Evolutionary conservation across 2,888 invertebrate species (phyloP).

Genomic region (Ferrisia virgata): DNA sequence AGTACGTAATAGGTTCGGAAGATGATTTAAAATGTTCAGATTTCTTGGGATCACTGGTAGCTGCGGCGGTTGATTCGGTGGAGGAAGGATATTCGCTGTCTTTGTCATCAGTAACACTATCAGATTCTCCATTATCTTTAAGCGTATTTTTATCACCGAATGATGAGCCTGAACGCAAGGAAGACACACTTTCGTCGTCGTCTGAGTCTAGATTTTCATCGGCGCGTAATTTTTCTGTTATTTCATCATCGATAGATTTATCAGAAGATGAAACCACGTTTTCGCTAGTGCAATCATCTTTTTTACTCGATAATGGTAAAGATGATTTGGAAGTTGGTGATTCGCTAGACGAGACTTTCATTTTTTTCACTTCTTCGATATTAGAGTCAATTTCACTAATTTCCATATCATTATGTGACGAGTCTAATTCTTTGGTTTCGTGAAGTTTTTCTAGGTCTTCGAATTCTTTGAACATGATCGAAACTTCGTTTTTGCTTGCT

Average conservation of each 20-base stretch:
- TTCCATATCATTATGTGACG: not conserved
- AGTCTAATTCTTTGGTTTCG: not conserved
- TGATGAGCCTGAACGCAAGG: not conserved
- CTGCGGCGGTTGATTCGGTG: not conserved
- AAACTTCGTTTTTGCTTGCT: not conserved
- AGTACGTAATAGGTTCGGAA: not conserved
- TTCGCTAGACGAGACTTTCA: not conserved
- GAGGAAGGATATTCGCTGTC: not conserved
- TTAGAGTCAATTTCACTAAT: not conserved
- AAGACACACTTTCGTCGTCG: not conserved
- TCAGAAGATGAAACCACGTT: not conserved
- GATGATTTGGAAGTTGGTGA: not conserved
- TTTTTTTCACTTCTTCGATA: not conserved
- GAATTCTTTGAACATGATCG: not conserved
- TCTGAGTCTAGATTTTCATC: constrained; percentile 15
- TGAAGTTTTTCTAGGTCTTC: not conserved
- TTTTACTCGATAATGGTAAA: not conserved
- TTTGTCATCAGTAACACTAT: not conserved
- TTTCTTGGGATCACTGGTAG: not conserved
- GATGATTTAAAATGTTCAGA: not conserved
- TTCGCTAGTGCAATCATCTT: not conserved
- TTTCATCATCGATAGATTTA: not conserved
- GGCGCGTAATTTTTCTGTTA: not conserved
- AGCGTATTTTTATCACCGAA: not conserved
- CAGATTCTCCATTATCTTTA: not conserved